Base-by-base conservation (phyloP, 2,113 vertebrate genomes). In the Fukomys damarensis region DNA sequence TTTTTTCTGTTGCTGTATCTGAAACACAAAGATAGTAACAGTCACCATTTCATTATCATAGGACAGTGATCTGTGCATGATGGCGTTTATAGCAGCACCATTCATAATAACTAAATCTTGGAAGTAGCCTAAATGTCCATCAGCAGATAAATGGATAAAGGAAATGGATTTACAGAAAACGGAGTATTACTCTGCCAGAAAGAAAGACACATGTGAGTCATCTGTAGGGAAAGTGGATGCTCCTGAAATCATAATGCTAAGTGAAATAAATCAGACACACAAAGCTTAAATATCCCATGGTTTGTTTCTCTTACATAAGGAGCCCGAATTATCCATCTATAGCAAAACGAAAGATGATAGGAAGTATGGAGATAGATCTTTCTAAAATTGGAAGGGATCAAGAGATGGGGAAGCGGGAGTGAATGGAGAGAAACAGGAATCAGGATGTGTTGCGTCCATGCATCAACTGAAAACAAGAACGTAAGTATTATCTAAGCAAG, bases 11-110 rank as follows among this genome's bases (percentile, higher is more conserved):
- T n/a, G 35, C 56, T 2, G 1, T 16, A 3, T 41, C 96, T 19
- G 26, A 0, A 12, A 74, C 2, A 1, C 0, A 56, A 19, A 32
- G 6, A 12, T 0, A 2, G 7, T 7, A 22, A 3, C 32, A n/a
- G 28, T 19, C 10, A 2, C 35, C 13, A 41, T 74, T 5, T 13
- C 22, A 26, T 43, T 4, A 28, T 14, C n/a, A 13, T 26, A 24
- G 5, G 0, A 43, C 0, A 26, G 22, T 13, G 24, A 43, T 43
- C 38, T 14, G 4, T 24, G n/a, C 4, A 11, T 26, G 24, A 4
- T 10, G 5, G 0, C 26, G 24, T 43, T 0, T 22, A 43, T 1
- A 14, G 11, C 22, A 2, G 1, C 38, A 26, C 38, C 13, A 43
- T 2, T 26, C 4, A 41, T 41, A 28, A 13, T 7, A 43, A 22